Percentiles rank a stretch among this genome's conserved stretches.
These are phyloP conservation scores for Drosophila flavopinicola DNA, from an alignment of 2,888 invertebrate genomes.

Conservation along the genomic window DNA sequence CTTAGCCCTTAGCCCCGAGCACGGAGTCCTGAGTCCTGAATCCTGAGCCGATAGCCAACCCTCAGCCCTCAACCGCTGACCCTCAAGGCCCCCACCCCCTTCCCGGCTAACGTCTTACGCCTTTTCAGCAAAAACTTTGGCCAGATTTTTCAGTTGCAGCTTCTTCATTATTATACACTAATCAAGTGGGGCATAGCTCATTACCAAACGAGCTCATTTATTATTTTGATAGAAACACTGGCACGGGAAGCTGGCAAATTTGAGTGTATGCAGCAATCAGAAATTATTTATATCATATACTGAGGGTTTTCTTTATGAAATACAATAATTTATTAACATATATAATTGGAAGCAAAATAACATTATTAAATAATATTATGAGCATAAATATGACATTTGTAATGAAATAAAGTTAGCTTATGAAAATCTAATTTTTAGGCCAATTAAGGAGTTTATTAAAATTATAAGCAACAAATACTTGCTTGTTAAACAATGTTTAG, in stretches of 20 bases:
- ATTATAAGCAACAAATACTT: too few relatives aligned
- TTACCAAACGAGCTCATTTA: not conserved
- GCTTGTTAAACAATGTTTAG: too few relatives aligned
- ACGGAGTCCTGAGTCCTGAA: slow-evolving; percentile 1
- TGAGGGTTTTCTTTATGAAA: too few relatives aligned
- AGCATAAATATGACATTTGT: too few relatives aligned
- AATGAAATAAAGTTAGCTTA: too few relatives aligned
- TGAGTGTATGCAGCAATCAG: too few relatives aligned
- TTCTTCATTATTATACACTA: slow-evolving; percentile 59
- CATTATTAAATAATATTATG: not conserved
- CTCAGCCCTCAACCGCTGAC: slow-evolving; percentile 23
- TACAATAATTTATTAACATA: too few relatives aligned
- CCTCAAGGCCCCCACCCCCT: slow-evolving; percentile 9
- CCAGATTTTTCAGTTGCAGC: slow-evolving; percentile 68
- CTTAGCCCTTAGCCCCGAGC: slow-evolving; percentile 5
- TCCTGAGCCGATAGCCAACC: slow-evolving; percentile 3
- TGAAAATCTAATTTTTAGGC: too few relatives aligned
- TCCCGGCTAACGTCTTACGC: slow-evolving; percentile 59
- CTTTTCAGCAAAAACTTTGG: slow-evolving; percentile 64
- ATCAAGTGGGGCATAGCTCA: slow-evolving; percentile 1
- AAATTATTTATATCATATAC: too few relatives aligned
- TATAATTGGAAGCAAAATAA: not conserved
- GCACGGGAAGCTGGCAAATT: too few relatives aligned
- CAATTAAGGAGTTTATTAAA: too few relatives aligned
- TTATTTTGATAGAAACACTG: too few relatives aligned